Percentiles rank a stretch among this genome's conserved stretches.
Evolutionary conservation across 1,140 invertebrate species (phyloP).

Genomic region (Bombus waltoni): DNA sequence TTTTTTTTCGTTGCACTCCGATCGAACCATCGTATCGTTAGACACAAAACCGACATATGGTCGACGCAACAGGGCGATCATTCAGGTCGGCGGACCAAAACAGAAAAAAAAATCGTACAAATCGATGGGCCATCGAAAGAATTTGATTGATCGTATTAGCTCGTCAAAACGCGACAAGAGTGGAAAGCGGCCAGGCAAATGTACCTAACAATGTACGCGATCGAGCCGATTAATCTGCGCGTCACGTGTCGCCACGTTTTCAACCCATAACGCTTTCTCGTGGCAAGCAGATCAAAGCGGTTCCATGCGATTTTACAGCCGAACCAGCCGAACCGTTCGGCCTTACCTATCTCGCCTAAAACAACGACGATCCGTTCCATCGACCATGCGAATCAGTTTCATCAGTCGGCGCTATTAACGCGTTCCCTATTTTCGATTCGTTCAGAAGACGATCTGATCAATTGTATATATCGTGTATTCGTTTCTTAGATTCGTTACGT

Average conservation of each 20-base stretch:
- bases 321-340: not conserved
- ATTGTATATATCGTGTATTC: no score
- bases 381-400: not conserved
- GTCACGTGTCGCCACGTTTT: conserved; percentile 26
- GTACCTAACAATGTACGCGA: conserved; percentile 28
- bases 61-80: conserved; percentile 1
- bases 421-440: not conserved
- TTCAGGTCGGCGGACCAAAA: not conserved
- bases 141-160: conserved; percentile 49
- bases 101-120: conserved; percentile 1
- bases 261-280: not conserved
- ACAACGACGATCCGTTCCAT: not conserved
- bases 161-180: conserved; percentile 41
- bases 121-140: conserved; percentile 7
- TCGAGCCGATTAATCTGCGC: conserved; percentile 33
- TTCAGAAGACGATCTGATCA: no score
- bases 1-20: not conserved
- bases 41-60: not conserved
- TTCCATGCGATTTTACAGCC: not conserved
- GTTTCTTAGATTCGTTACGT: no score
- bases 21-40: not conserved
- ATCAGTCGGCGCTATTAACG: not conserved
- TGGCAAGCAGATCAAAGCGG: conserved; percentile 12
- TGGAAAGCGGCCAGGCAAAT: conserved; percentile 24
- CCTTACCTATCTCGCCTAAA: not conserved